Base-by-base conservation (phyloP, 2,888 invertebrate species). In the Platycheirus albimanus region DNA sequence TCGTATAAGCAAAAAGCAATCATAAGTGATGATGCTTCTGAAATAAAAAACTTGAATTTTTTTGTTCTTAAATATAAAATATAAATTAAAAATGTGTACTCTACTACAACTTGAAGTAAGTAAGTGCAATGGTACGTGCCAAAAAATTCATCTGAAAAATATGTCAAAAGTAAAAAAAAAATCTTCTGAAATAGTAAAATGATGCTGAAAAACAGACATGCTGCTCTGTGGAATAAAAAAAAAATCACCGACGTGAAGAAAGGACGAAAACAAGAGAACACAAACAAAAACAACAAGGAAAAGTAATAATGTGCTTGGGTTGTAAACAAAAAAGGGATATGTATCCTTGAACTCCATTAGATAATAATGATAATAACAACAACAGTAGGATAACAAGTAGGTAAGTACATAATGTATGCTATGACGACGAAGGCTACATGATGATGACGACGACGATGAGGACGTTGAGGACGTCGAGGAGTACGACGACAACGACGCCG, bases 321-420 rank as follows among this genome's bases (percentile, higher is more conserved):
- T 69, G 69, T 74, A 63, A 75, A 49, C 33, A 61, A 69, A 79
- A 52, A 63, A 49, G 28, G 33, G 63, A 69, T 54, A 54, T 20
- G 56, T 75, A 80, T 80, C 70, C 75, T 80, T 80, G 75, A 80
- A 80, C 75, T 75, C 54, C 51, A 75, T 75, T 75, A 58, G 80
- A 80, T 64, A 69, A 70, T 80, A 63, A 72, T 61, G 61, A 72
- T 52, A 52, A 41, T 19, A 66, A 74, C 61, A 80, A 69, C 33
- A 66, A 52, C 43, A 58, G 54, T 30, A 20, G 41, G 28, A 75
- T 58, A 70, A 64, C 54, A 74, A 75, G 41, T 49, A 30, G 30
- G 45, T 61, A 17, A 43, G 45, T 30, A 61, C 11, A 45, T 61
- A 45, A 61, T 61, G 5, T 61, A 61, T 61, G 61, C 43, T 30